These are phyloP conservation scores for Phalera bucephala DNA, from an alignment of 2,888 invertebrate genomes.

Conservation along the genomic window DNA sequence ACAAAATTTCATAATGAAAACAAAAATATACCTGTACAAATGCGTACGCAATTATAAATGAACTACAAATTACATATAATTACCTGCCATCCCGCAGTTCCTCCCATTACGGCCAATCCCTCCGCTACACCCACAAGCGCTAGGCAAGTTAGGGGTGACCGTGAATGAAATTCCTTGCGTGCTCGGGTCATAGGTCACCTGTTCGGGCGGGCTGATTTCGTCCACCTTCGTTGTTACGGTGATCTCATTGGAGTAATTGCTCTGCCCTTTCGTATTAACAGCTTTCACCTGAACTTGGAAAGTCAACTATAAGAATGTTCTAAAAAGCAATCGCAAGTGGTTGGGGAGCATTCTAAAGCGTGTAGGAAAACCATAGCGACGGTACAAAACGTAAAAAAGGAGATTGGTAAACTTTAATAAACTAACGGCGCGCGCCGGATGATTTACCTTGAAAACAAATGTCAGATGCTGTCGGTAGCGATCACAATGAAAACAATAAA, in stretches of 20 bases:
- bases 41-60: too few species aligned
- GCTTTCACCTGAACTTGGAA: conserved; percentile 87
- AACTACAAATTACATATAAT: too few species aligned
- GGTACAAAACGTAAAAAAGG: conserved; percentile 43
- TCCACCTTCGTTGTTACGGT: conserved; percentile 92
- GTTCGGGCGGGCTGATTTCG: conserved; percentile 90
- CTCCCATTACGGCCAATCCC: conserved; percentile 76
- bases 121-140: conserved; percentile 90
- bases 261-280: conserved; percentile 93
- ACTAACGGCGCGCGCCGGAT: conserved; percentile 41
- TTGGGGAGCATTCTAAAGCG: conserved; percentile 43
- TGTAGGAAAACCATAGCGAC: conserved; percentile 43
- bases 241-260: conserved; percentile 93
- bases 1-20: too few species aligned
- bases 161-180: conserved; percentile 90
- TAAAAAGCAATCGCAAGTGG: conserved; percentile 7
- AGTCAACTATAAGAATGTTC: conserved; percentile 14
- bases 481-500: conserved; percentile 66
- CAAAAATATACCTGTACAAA: too few species aligned
- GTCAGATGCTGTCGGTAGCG: conserved; percentile 79
- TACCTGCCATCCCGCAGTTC: conserved; percentile 66
- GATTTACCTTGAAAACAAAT: conserved; percentile 79
- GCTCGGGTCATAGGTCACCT: conserved; percentile 92
- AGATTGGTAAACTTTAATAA: conserved; percentile 33
- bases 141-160: conserved; percentile 90